Conservation (phyloP, 2,113 vertebrate species). For the Scomber scombrus region DNA sequence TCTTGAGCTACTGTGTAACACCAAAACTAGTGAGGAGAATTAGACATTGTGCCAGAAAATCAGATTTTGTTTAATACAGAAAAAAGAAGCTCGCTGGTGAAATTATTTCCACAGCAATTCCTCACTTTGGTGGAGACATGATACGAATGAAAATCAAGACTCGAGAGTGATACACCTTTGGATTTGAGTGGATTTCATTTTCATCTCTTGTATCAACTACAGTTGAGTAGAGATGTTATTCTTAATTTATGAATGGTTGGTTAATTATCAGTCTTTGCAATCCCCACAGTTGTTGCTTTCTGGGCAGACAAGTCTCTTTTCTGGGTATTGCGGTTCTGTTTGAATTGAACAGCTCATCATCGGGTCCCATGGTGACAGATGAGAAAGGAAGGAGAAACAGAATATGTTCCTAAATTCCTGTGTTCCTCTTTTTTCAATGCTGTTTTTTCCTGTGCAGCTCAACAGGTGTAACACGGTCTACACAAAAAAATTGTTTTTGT, state of each 20-base stretch:
- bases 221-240: background rate
- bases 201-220: background rate
- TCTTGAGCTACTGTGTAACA: background rate
- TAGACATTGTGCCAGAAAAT: background rate
- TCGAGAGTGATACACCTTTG: background rate
- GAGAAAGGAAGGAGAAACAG: background rate
- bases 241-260: background rate
- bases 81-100: background rate
- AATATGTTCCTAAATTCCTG: background rate
- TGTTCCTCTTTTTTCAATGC: background rate
- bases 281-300: background rate
- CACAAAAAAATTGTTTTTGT: constrained; percentile 17
- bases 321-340: no score
- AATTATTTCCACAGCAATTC: background rate
- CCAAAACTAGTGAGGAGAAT: background rate
- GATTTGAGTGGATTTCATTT: background rate
- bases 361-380: background rate
- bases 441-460: background rate
- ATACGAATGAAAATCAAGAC: background rate
- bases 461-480: background rate
- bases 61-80: no score
- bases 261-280: background rate
- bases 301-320: background rate
- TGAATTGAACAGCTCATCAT: background rate
- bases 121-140: background rate